phyloP scores from a whole-genome alignment of 64 coral and sea anemone species.

The Cladopsammia gracilis region DNA sequence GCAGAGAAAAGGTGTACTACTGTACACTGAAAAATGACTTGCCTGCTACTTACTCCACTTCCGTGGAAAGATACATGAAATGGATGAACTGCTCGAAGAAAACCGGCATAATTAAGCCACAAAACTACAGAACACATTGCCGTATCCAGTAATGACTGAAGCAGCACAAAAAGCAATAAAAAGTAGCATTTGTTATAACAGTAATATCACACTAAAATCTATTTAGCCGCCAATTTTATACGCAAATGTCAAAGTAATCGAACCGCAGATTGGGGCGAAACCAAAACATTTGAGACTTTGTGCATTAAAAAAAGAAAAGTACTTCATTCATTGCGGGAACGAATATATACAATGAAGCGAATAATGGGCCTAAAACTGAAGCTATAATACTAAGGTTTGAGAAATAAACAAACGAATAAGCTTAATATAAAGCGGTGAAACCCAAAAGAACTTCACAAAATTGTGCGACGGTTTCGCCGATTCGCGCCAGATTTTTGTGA shows the following conservation, averaged over 20 bases:
- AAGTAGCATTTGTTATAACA: background rate
- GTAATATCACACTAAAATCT: background rate
- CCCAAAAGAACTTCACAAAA: background rate
- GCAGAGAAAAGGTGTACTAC: background rate
- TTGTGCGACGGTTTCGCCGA: background rate
- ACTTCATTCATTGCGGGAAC: background rate
- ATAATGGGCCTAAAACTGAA: background rate
- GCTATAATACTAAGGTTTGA: constrained; percentile 3
- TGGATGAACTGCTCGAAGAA: too few relatives aligned
- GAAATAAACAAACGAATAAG: constrained; percentile 25
- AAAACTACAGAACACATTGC: too few relatives aligned
- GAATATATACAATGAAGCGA: background rate
- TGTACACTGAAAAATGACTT: background rate
- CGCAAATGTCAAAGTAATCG: background rate
- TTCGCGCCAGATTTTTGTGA: background rate
- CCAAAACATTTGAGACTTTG: background rate
- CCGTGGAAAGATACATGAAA: background rate
- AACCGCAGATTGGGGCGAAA: background rate
- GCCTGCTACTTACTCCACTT: background rate
- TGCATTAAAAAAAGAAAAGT: background rate
- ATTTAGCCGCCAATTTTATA: background rate
- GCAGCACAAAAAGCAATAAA: background rate
- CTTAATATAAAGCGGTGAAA: background rate
- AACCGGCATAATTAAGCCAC: too few relatives aligned
- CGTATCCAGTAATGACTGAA: too few relatives aligned